Evolutionary conservation across 1,140 invertebrate species (phyloP), one percentile per base, ranked within the genome.

Genomic region (Drosophila murphyi): DNA sequence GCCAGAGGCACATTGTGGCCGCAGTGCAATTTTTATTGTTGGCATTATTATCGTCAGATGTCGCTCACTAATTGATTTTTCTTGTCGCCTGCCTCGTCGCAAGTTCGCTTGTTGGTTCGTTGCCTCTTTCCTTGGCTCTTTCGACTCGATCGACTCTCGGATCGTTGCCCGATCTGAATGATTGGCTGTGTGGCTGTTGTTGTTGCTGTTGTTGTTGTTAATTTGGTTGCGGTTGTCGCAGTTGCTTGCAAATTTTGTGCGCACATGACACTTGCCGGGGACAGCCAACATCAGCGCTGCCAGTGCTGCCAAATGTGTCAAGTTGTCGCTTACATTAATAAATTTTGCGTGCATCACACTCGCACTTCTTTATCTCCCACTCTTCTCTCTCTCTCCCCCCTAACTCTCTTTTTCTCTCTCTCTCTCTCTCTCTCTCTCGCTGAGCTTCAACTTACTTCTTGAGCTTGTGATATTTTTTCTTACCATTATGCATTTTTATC

Each of bases 41-140:
- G 79, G 82, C 81, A 87, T 80, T 89, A 92, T 92, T 92, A 91
- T 92, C 90, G 91, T 91, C 91, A 92, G 60, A 92, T 82, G 91
- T 92, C 90, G 85, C 78, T 92, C 90, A 80, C 91, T 92, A 92
- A 92, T 92, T 92, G 91, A 92, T 92, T 92, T 92, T 92, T 90
- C 91, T 88, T 92, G 91, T 92, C 90, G 90, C 82, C 82, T 91
- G 90, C 82, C 82, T 80, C 76, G 80, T 64, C 61, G 76, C 59
- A 62, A 73, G 65, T 47, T 68, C 61, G 76, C 59, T 65, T 73
- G 65, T 47, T 68, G 54, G 62, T 50, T 75, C 28, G 34, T 37
- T 63, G 41, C 31, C 10, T 51, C 56, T 51, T 43, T 50, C 69
- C 43, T 57, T 39, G 37, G 43, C 35, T 43, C 4, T 39, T 43